phyloP scores from a whole-genome alignment of 2,888 invertebrate genomes.

The Drosophila colorata region DNA sequence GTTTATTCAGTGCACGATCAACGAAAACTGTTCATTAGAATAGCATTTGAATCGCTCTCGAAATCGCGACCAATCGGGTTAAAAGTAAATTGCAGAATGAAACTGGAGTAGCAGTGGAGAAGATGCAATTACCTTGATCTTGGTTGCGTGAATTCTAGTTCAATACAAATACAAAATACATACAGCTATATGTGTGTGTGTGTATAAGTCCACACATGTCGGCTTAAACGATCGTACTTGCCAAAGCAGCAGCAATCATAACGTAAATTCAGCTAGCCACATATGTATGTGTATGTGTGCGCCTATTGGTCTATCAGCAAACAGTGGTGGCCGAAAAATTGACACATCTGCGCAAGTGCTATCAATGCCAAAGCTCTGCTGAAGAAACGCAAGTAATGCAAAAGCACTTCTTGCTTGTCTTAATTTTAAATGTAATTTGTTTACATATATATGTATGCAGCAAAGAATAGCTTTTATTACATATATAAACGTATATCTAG shows the following conservation, averaged over 20 bases:
- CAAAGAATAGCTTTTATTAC: no score
- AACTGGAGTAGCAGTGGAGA: constrained; percentile 51
- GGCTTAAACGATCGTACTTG: constrained; percentile 38
- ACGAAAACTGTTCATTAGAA: constrained; percentile 16
- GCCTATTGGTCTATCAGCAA: constrained; percentile 5
- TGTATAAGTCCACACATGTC: constrained; percentile 14
- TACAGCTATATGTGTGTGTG: constrained; percentile 8
- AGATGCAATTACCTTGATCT: constrained; percentile 70
- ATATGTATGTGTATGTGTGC: constrained; percentile 8
- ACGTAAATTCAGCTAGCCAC: constrained; percentile 21
- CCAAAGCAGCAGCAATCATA: constrained; percentile 19
- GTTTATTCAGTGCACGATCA: constrained; percentile 1
- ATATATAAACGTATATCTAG: no score
- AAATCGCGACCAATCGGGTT: constrained; percentile 55
- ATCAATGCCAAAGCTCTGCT: not conserved
- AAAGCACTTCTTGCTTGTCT: not conserved
- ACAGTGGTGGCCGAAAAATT: constrained; percentile 20
- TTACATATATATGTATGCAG: not conserved
- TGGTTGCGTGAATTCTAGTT: constrained; percentile 67
- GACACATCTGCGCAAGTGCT: not conserved
- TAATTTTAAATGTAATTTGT: not conserved
- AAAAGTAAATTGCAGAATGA: constrained; percentile 62
- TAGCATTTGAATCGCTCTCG: constrained; percentile 38
- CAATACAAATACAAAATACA: constrained; percentile 43
- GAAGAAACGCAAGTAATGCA: not conserved